A percentile compares a stretch with the other conserved stretches of the same genome.
phyloP scores from a whole-genome alignment of 2,888 invertebrate genomes.

The Lasiommata megera region DNA sequence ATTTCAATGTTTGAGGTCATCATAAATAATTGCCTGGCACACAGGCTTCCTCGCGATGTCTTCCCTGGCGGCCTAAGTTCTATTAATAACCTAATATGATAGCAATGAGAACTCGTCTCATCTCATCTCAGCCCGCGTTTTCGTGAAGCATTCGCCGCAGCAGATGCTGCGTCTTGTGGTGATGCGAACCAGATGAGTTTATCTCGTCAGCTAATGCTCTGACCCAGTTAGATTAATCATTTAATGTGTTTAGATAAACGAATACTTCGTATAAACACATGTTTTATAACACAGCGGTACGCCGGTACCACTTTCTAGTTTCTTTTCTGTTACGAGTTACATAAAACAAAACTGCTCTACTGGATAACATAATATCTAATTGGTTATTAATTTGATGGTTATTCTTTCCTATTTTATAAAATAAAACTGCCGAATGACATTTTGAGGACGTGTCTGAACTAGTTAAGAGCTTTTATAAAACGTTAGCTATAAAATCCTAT shows the following conservation, averaged over 20 bases:
- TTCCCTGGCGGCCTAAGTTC: no score
- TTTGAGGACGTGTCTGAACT: no score
- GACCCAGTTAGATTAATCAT: conserved; percentile 20
- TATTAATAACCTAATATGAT: background rate
- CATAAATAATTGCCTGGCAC: no score
- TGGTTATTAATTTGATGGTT: no score
- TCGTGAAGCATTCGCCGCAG: conserved; percentile 19
- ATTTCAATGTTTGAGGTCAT: no score
- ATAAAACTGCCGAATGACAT: no score
- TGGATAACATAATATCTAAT: no score
- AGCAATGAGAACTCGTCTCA: conserved; percentile 4
- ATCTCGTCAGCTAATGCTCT: conserved; percentile 21
- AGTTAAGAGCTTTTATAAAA: no score
- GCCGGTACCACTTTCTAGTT: background rate
- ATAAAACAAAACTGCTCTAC: background rate
- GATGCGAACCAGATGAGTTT: conserved; percentile 21
- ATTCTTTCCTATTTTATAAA: no score
- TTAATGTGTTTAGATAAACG: conserved; percentile 5
- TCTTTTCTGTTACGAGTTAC: background rate
- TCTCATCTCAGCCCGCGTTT: conserved; percentile 3
- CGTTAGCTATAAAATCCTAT: no score
- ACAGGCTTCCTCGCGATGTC: no score
- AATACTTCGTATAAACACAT: background rate
- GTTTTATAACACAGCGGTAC: background rate
- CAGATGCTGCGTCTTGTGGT: conserved; percentile 14